phyloP scores from a whole-genome alignment of 2,113 vertebrate genomes.

The Boulengeromyrus knoepffleri region DNA sequence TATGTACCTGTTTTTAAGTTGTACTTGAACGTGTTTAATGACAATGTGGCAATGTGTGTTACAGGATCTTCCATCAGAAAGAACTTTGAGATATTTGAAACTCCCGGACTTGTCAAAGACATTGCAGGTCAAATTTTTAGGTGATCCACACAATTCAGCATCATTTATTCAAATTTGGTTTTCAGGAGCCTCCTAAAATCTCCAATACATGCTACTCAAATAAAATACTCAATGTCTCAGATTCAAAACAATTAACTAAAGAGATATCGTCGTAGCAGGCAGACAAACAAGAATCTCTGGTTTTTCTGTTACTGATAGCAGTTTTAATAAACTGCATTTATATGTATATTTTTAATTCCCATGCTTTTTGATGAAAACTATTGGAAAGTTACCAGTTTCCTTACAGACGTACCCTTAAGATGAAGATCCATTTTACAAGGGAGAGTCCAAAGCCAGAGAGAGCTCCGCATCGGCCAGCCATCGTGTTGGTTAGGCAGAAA shows the following conservation, averaged over 20 bases:
- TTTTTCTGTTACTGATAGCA: neutral
- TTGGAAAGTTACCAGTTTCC: neutral
- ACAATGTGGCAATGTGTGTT: neutral
- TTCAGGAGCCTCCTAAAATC: too few species aligned
- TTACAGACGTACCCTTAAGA: slow-evolving; percentile 72
- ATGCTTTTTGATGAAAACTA: neutral
- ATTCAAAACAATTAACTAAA: too few species aligned
- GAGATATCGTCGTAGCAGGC: too few species aligned
- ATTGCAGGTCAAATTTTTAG: neutral
- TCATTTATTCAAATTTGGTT: too few species aligned
- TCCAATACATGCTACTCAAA: too few species aligned
- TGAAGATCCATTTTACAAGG: slow-evolving; percentile 97
- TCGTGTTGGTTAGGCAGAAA: slow-evolving; percentile 97
- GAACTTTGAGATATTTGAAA: neutral
- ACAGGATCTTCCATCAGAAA: neutral
- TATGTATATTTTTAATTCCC: neutral
- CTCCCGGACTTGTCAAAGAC: neutral
- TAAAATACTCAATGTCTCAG: too few species aligned
- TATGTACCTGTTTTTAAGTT: neutral
- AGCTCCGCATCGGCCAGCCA: slow-evolving; percentile 92
- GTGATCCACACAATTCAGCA: too few species aligned
- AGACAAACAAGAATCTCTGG: neutral
- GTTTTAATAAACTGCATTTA: neutral
- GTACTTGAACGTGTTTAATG: neutral
- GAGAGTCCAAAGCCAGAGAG: slow-evolving; percentile 97